These are phyloP conservation scores for Pseudomyrmex cubaensis DNA, from an alignment of 1,140 invertebrate genomes.

Conservation along the genomic window DNA sequence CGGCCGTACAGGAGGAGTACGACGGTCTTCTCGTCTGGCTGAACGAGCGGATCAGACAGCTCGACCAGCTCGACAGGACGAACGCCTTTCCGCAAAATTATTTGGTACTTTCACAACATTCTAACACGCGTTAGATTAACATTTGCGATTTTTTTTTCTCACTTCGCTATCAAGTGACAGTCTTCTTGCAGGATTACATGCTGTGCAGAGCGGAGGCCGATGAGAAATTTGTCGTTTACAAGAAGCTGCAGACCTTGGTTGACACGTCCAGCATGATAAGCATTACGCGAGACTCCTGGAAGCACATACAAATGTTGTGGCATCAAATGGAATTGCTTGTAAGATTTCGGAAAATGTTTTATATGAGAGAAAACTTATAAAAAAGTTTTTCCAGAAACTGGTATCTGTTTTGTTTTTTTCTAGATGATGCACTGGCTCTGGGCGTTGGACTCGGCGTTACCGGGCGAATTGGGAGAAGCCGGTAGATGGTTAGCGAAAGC, in stretches of 20 bases:
- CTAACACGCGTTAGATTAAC: not conserved
- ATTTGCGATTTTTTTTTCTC: not conserved
- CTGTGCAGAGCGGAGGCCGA: conserved; percentile 90
- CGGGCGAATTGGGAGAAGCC: conserved; percentile 92
- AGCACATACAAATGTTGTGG: conserved; percentile 91
- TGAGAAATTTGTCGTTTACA: conserved; percentile 88
- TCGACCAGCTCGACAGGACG: conserved; percentile 87
- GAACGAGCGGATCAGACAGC: conserved; percentile 89
- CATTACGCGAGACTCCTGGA: conserved; percentile 93
- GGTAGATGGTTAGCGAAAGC: conserved; percentile 96
- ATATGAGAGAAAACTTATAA: not conserved
- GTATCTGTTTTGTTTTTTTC: conserved; percentile 47
- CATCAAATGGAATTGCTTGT: conserved; percentile 89
- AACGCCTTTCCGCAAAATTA: conserved; percentile 85
- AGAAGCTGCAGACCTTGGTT: conserved; percentile 90
- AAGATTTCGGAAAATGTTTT: conserved; percentile 55
- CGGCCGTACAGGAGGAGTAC: conserved; percentile 92
- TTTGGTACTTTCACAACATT: conserved; percentile 76
- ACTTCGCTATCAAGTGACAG: not conserved
- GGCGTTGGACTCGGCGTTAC: conserved; percentile 93
- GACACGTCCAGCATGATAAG: conserved; percentile 92
- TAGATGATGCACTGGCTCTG: conserved; percentile 94
- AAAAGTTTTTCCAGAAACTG: not conserved
- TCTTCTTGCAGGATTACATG: conserved; percentile 88
- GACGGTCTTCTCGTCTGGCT: conserved; percentile 93